Conservation (phyloP, 2,113 vertebrate genomes). For the Zeus faber region DNA sequence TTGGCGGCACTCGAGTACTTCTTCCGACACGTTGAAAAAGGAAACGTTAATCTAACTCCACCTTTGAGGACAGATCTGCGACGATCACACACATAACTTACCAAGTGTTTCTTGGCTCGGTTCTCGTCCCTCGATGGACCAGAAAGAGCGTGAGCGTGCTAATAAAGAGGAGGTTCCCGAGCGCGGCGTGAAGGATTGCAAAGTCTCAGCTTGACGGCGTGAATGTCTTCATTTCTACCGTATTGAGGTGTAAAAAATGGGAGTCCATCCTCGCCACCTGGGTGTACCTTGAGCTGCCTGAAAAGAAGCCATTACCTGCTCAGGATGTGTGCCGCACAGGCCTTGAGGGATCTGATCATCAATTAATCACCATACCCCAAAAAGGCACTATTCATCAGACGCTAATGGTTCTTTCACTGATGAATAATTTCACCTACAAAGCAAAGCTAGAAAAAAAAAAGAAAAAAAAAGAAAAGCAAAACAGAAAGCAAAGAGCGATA, state of each 20-base stretch:
- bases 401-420: slow-evolving; percentile 50
- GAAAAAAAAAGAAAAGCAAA: neutral
- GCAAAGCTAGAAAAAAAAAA: neutral
- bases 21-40: too few relatives aligned
- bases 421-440: slow-evolving; percentile 45
- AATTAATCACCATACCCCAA: slow-evolving; percentile 61
- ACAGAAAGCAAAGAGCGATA: too few relatives aligned
- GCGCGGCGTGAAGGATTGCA: slow-evolving; percentile 42
- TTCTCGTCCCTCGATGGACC: slow-evolving; percentile 2
- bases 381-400: slow-evolving; percentile 60
- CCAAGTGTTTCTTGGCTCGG: slow-evolving; percentile 23
- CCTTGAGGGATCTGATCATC: slow-evolving; percentile 62
- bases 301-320: slow-evolving; percentile 62
- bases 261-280: slow-evolving; percentile 46
- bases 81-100: slow-evolving; percentile 2
- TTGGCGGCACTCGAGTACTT: too few relatives aligned
- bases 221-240: slow-evolving; percentile 58
- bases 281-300: slow-evolving; percentile 67
- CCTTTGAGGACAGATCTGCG: neutral
- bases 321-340: slow-evolving; percentile 35
- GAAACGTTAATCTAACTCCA: too few relatives aligned
- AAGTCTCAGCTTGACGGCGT: slow-evolving; percentile 44
- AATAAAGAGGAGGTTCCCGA: slow-evolving; percentile 45
- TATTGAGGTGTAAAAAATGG: slow-evolving; percentile 64
- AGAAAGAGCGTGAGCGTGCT: slow-evolving; percentile 15